phyloP scores from a whole-genome alignment of 2,113 vertebrate genomes.

The Trogon melanurus region DNA sequence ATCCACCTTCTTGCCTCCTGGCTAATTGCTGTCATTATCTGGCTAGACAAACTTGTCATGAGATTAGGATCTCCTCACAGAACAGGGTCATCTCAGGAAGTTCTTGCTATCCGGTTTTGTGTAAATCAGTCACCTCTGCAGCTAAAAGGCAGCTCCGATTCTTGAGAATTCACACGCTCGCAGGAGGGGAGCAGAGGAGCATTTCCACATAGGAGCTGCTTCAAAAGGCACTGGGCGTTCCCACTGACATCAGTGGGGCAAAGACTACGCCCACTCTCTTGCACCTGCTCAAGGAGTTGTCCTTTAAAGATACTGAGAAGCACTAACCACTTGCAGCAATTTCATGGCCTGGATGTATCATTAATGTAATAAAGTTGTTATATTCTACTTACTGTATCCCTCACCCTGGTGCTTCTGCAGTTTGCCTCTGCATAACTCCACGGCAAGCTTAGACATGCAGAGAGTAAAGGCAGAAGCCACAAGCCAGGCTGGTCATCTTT shows the following conservation, averaged over 20 bases:
- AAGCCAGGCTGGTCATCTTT: background rate
- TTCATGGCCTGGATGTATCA: background rate
- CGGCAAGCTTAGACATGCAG: background rate
- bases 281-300: conserved; percentile 12
- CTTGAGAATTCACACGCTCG: conserved; percentile 32
- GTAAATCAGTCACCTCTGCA: conserved; percentile 60
- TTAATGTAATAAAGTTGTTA: background rate
- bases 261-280: background rate
- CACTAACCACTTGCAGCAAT: background rate
- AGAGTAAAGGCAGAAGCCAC: background rate
- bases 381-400: background rate
- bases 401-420: background rate
- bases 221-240: background rate
- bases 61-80: conserved; percentile 54
- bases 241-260: background rate
- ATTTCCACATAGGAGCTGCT: conserved; percentile 10
- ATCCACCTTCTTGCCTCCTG: conserved; percentile 57
- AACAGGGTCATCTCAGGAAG: conserved; percentile 52
- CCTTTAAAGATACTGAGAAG: background rate
- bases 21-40: conserved; percentile 62
- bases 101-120: conserved; percentile 35
- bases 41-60: conserved; percentile 50
- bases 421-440: background rate
- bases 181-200: background rate
- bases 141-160: background rate